Percentiles rank a stretch among this genome's conserved stretches.
phyloP scores from a whole-genome alignment of 2,113 vertebrate species.

The Toxotes chatareus region DNA sequence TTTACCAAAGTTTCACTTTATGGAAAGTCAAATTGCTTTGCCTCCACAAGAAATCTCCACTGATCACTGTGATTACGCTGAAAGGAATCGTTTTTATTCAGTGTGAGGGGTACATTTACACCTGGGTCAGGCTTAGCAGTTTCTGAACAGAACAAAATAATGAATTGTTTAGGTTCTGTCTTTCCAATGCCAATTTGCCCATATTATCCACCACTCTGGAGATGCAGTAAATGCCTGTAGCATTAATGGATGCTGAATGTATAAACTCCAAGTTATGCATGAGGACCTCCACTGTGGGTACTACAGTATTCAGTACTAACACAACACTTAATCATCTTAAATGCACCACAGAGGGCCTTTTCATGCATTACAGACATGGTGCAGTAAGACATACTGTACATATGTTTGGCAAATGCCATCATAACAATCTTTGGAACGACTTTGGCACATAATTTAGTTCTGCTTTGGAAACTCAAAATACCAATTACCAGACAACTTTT shows the following conservation, averaged over 20 bases:
- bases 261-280: background rate
- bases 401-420: background rate
- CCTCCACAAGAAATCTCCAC: background rate
- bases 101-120: background rate
- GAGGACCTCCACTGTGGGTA: background rate
- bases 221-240: background rate
- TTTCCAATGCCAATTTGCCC: conserved; percentile 10
- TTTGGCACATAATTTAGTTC: background rate
- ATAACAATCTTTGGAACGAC: background rate
- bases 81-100: background rate
- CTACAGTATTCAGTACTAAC: background rate
- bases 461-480: background rate
- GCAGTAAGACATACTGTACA: background rate
- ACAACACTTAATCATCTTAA: background rate
- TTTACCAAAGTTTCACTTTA: background rate
- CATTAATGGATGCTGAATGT: background rate
- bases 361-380: background rate
- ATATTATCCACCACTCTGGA: background rate
- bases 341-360: background rate
- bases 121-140: background rate
- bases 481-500: background rate
- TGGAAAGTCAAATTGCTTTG: too few species aligned
- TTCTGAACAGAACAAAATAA: background rate
- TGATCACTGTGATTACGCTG: too few species aligned
- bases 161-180: background rate